These are phyloP conservation scores for Perdita meconis DNA, from an alignment of 2,888 invertebrate species.

Conservation along the genomic window DNA sequence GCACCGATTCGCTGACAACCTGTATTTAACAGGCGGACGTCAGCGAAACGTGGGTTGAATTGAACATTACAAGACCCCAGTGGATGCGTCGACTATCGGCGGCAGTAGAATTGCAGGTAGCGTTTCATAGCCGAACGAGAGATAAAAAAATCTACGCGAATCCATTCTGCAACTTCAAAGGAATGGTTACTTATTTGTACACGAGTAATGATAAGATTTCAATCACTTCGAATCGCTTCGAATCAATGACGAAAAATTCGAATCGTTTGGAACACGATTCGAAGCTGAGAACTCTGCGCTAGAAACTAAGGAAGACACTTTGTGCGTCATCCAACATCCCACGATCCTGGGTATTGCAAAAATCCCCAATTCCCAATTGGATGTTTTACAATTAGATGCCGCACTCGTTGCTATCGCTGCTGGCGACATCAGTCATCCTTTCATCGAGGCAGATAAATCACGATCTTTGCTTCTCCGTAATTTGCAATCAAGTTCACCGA, in stretches of 20 bases:
- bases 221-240: too few relatives aligned
- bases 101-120: constrained; percentile 2
- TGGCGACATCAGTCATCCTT: too few relatives aligned
- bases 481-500: too few relatives aligned
- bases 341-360: constrained; percentile 72
- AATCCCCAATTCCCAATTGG: constrained; percentile 53
- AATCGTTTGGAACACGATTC: too few relatives aligned
- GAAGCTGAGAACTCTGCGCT: constrained; percentile 70
- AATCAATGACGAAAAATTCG: too few relatives aligned
- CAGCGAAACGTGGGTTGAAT: constrained; percentile 36
- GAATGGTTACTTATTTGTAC: constrained; percentile 72
- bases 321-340: constrained; percentile 57
- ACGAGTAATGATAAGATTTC: too few relatives aligned
- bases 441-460: constrained; percentile 3
- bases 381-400: too few relatives aligned
- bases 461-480: too few relatives aligned
- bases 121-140: neutral
- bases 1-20: too few relatives aligned
- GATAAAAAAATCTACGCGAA: constrained; percentile 66
- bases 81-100: neutral
- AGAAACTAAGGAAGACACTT: constrained; percentile 60
- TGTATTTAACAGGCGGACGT: constrained; percentile 36
- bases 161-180: constrained; percentile 69
- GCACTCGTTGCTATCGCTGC: too few relatives aligned
- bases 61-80: constrained; percentile 28